phyloP scores from a whole-genome alignment of 2,888 invertebrate genomes.

The Rhyacophila evoluta region DNA sequence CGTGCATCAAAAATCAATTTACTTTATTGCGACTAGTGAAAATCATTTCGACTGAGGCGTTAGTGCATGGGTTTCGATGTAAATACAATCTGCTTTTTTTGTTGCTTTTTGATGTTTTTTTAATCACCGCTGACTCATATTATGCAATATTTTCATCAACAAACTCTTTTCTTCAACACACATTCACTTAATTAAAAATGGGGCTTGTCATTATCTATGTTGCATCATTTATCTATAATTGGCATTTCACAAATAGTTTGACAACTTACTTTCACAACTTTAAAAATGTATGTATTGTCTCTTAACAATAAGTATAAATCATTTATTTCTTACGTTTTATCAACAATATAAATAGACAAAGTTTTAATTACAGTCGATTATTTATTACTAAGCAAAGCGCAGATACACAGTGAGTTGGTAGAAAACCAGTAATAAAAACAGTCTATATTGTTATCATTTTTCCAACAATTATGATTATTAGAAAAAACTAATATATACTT shows the following conservation, averaged over 20 bases:
- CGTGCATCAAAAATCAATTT: not conserved
- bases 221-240: not conserved
- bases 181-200: not conserved
- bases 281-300: too few relatives aligned
- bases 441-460: too few relatives aligned
- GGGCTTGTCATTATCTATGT: not conserved
- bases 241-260: not conserved
- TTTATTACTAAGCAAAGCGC: too few relatives aligned
- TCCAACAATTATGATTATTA: too few relatives aligned
- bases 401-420: too few relatives aligned
- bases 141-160: not conserved
- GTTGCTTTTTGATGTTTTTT: constrained; percentile 42
- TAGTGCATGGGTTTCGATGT: constrained; percentile 51
- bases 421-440: too few relatives aligned
- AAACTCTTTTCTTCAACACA: not conserved
- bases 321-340: too few relatives aligned
- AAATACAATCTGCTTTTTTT: constrained; percentile 34
- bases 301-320: too few relatives aligned
- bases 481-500: too few relatives aligned
- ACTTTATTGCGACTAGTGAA: constrained; percentile 37
- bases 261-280: too few relatives aligned
- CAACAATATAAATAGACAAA: too few relatives aligned
- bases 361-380: too few relatives aligned
- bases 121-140: not conserved
- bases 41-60: constrained; percentile 50